phyloP scores from a whole-genome alignment of 2,888 invertebrate species.

The Amorpha juglandis region DNA sequence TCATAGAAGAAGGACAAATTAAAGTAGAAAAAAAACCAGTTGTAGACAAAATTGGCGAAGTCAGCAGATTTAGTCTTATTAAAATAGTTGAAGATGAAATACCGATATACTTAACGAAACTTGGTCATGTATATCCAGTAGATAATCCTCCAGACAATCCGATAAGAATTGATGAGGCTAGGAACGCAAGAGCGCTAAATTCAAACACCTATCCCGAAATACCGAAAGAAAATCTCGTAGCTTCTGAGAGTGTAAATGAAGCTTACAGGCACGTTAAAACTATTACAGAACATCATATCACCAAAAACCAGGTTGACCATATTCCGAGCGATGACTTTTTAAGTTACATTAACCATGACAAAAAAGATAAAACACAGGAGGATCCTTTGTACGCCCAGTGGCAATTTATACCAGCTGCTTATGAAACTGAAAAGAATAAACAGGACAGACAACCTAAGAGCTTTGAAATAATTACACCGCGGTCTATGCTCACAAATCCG shows the following conservation, averaged over 20 bases:
- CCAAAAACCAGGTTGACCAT: slow-evolving; percentile 57
- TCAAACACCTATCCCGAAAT: slow-evolving; percentile 54
- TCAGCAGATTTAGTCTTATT: slow-evolving; percentile 87
- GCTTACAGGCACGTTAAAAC: slow-evolving; percentile 72
- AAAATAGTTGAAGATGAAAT: slow-evolving; percentile 87
- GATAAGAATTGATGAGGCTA: slow-evolving; percentile 78
- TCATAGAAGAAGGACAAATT: slow-evolving; percentile 79
- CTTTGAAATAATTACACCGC: slow-evolving; percentile 72
- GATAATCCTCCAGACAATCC: slow-evolving; percentile 78
- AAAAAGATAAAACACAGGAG: slow-evolving; percentile 55
- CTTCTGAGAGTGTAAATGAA: slow-evolving; percentile 80
- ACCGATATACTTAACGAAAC: slow-evolving; percentile 78
- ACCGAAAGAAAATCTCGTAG: slow-evolving; percentile 75
- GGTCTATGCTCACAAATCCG: slow-evolving; percentile 76
- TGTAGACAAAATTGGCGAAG: slow-evolving; percentile 87
- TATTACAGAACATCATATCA: slow-evolving; percentile 40
- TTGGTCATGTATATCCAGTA: slow-evolving; percentile 77
- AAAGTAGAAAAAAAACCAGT: slow-evolving; percentile 85
- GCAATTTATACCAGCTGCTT: slow-evolving; percentile 80
- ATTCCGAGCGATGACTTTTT: slow-evolving; percentile 66
- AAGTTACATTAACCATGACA: slow-evolving; percentile 71
- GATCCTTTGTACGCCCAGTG: slow-evolving; percentile 58
- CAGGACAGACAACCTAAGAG: slow-evolving; percentile 57
- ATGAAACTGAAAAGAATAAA: slow-evolving; percentile 67
- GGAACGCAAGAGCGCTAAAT: slow-evolving; percentile 76